Evolutionary conservation across 2,113 vertebrate genomes (phyloP).

Genomic region (Capricornis sumatraensis): DNA sequence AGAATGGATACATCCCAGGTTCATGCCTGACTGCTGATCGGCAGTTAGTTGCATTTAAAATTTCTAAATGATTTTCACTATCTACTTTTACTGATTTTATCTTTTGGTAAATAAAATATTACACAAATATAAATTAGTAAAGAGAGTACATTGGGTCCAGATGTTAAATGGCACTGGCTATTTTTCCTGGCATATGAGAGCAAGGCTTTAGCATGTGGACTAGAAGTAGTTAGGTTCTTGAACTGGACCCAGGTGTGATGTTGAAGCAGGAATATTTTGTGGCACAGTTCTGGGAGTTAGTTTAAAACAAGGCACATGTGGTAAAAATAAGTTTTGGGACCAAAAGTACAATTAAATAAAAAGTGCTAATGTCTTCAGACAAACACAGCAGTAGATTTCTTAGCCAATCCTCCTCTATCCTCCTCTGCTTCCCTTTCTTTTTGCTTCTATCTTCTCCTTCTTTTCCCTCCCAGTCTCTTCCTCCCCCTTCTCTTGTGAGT

Average conservation of each 20-base stretch:
- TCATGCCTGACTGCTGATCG: neutral
- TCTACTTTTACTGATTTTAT: neutral
- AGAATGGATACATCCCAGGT: neutral
- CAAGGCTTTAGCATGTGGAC: neutral
- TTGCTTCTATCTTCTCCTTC: neutral
- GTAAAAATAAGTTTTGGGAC: neutral
- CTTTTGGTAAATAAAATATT: neutral
- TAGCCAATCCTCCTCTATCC: neutral
- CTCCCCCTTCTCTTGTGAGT: neutral
- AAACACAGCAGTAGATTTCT: neutral
- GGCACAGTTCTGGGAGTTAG: neutral
- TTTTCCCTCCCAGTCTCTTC: neutral
- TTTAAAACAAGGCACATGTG: conserved; percentile 11
- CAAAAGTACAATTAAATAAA: conserved; percentile 27
- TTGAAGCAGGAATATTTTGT: neutral
- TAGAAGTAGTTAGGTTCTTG: conserved; percentile 11
- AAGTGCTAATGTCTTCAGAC: neutral
- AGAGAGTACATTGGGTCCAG: neutral
- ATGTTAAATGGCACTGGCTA: neutral
- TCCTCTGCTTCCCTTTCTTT: neutral
- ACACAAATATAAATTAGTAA: neutral
- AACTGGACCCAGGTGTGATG: neutral
- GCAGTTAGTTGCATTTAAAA: neutral
- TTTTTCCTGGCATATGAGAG: neutral
- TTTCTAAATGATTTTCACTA: neutral